Conservation (phyloP, 2,797 vertebrate genomes). For the Gallinago nigripennis region DNA sequence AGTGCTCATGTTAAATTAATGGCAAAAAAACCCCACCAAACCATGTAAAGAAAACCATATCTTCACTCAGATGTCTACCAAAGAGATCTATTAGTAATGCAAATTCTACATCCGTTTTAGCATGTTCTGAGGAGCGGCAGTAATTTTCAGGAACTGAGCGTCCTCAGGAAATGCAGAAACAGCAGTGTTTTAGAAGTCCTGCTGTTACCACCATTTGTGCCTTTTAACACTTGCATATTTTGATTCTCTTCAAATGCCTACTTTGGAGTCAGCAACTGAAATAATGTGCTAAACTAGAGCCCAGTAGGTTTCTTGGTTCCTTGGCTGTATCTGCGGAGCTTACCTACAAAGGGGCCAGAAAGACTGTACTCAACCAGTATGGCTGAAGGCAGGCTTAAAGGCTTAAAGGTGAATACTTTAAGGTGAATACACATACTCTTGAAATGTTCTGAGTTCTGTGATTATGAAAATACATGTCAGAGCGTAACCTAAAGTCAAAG, state of each 20-base stretch:
- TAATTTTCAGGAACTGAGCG: not conserved
- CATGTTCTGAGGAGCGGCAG: not conserved
- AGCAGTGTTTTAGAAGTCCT: not conserved
- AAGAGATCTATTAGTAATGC: not conserved
- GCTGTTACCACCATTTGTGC: not conserved
- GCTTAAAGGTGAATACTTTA: not conserved
- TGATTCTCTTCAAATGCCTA: not conserved
- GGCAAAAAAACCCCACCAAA: rapidly evolving
- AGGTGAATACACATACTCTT: not conserved
- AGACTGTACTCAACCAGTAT: not conserved
- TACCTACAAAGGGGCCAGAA: not conserved
- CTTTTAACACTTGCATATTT: not conserved
- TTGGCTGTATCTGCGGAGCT: not conserved
- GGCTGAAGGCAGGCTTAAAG: not conserved
- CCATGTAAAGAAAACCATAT: not conserved
- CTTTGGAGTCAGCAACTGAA: not conserved
- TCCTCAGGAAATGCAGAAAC: not conserved
- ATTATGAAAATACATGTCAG: not conserved
- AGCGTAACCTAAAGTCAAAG: not conserved
- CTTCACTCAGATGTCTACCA: not conserved
- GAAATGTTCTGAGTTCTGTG: not conserved
- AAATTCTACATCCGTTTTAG: not conserved
- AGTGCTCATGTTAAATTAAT: not conserved
- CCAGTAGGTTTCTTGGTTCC: not conserved
- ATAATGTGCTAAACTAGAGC: not conserved